Conservation (phyloP, 2,888 invertebrate species). For the Deilephila elpenor region DNA sequence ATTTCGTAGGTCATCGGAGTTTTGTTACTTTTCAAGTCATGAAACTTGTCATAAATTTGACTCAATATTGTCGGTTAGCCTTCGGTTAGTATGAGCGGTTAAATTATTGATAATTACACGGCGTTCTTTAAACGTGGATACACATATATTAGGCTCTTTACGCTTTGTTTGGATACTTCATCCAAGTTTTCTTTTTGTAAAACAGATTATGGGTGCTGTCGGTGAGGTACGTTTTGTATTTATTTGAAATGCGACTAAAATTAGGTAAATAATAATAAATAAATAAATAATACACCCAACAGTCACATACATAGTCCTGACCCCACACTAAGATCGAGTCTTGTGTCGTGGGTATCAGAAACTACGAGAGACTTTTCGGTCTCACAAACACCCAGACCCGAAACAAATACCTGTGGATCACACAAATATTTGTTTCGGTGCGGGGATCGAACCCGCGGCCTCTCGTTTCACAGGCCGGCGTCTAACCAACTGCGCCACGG, state of each 20-base stretch:
- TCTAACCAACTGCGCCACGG: too few species aligned
- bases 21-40: neutral
- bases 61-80: neutral
- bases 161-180: slow-evolving; percentile 12
- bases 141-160: slow-evolving; percentile 10
- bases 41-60: slow-evolving; percentile 4
- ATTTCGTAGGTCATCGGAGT: neutral
- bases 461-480: too few species aligned
- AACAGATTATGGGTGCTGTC: neutral
- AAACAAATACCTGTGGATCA: too few species aligned
- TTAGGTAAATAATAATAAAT: neutral
- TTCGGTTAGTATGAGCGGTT: neutral
- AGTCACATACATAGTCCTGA: too few species aligned
- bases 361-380: too few species aligned
- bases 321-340: too few species aligned
- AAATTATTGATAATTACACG: slow-evolving; percentile 13
- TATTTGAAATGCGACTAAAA: neutral
- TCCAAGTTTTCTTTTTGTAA: slow-evolving; percentile 9
- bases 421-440: too few species aligned
- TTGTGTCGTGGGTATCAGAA: too few species aligned
- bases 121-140: neutral
- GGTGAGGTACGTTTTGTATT: neutral
- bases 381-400: too few species aligned
- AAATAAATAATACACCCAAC: too few species aligned
- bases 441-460: too few species aligned